Evolutionary conservation across 2,888 invertebrate species (phyloP).

Genomic region (Cephus sareptanus): DNA sequence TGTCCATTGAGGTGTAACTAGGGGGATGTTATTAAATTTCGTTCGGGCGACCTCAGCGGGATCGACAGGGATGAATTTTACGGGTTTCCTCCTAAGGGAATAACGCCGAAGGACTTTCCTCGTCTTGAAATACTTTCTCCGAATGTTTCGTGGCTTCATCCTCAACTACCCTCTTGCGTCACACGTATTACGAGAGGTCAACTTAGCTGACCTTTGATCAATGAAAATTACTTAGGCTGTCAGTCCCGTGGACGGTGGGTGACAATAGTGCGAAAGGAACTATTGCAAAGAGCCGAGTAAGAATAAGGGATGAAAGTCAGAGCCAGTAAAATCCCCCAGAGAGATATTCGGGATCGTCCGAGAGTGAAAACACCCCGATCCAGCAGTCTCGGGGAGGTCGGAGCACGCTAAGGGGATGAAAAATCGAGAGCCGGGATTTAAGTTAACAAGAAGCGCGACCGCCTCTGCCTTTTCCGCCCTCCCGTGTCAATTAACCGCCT

Average conservation of each 20-base stretch:
- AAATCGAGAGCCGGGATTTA: conserved; percentile 61
- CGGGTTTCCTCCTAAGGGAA: conserved; percentile 37
- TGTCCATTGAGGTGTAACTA: conserved; percentile 67
- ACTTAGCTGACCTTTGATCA: neutral
- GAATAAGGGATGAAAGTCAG: neutral
- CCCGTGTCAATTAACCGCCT: conserved; percentile 66
- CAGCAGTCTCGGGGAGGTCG: conserved; percentile 40
- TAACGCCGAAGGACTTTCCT: conserved; percentile 4
- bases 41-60: conserved; percentile 59
- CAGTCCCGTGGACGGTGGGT: neutral
- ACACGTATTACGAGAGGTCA: neutral
- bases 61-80: conserved; percentile 56
- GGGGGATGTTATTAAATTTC: conserved; percentile 67
- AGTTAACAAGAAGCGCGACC: conserved; percentile 61
- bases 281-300: neutral
- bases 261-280: neutral
- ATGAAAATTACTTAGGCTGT: neutral
- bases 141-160: neutral
- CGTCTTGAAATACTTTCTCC: neutral
- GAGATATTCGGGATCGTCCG: conserved; percentile 40
- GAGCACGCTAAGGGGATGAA: conserved; percentile 58
- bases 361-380: conserved; percentile 51
- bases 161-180: neutral
- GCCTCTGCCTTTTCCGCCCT: conserved; percentile 38
- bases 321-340: neutral